Evolutionary conservation across 2,797 vertebrate genomes (phyloP).

Genomic region (Poecilia gillii): DNA sequence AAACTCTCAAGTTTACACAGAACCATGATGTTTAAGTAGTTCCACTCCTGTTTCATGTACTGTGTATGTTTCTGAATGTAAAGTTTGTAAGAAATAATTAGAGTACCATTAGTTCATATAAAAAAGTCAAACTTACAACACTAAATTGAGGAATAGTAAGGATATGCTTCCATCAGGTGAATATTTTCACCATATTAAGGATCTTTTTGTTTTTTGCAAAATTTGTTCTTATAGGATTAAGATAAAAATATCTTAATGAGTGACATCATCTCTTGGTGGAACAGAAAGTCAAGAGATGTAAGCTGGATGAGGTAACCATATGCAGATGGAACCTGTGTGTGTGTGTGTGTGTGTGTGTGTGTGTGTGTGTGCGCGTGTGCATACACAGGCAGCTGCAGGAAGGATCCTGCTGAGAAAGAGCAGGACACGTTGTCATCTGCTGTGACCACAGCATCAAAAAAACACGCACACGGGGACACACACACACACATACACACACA

Average conservation of each 20-base stretch:
- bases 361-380: slow-evolving; percentile 48
- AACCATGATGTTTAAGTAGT: background rate
- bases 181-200: background rate
- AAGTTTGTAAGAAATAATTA: slow-evolving; percentile 20
- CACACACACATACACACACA: slow-evolving; percentile 50
- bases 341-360: slow-evolving; percentile 39
- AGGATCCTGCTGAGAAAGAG: slow-evolving; percentile 75
- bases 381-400: slow-evolving; percentile 69
- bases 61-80: background rate
- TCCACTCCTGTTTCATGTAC: background rate
- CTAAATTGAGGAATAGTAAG: slow-evolving; percentile 26
- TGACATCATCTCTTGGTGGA: slow-evolving; percentile 60
- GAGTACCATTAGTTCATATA: slow-evolving; percentile 15
- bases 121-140: slow-evolving; percentile 29
- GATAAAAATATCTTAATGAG: slow-evolving; percentile 23
- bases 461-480: slow-evolving; percentile 19
- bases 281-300: slow-evolving; percentile 59
- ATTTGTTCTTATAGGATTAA: slow-evolving; percentile 20
- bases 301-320: slow-evolving; percentile 71
- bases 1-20: background rate
- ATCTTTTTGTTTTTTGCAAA: background rate
- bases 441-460: slow-evolving; percentile 69
- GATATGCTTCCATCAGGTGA: slow-evolving; percentile 11
- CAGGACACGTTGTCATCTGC: slow-evolving; percentile 75
- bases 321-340: slow-evolving; percentile 67